Evolutionary conservation across 2,113 vertebrate species (phyloP).

Genomic region (Miniopterus natalensis): DNA sequence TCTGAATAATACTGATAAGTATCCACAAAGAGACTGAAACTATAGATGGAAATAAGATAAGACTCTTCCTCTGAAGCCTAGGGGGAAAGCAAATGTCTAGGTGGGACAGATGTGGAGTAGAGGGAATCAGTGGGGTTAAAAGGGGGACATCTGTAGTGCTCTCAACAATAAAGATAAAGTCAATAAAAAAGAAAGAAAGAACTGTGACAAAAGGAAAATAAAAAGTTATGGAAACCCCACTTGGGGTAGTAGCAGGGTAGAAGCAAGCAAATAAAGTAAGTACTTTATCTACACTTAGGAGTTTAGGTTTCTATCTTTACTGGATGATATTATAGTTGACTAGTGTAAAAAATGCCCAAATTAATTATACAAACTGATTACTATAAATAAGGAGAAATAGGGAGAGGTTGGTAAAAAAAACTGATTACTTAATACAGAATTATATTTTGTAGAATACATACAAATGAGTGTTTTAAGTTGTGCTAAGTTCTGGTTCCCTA

Average conservation of each 20-base stretch:
- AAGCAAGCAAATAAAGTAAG: background rate
- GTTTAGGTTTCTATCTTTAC: background rate
- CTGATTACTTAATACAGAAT: background rate
- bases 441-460: background rate
- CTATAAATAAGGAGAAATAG: background rate
- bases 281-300: background rate
- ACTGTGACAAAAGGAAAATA: no score
- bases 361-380: background rate
- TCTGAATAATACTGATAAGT: background rate
- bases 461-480: background rate
- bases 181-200: no score
- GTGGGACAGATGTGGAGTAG: no score
- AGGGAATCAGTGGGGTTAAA: no score
- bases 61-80: background rate
- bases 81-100: background rate
- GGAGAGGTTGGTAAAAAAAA: background rate
- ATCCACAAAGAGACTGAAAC: background rate
- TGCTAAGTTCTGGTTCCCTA: background rate
- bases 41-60: background rate
- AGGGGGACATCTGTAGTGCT: no score
- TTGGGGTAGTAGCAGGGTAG: no score
- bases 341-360: background rate
- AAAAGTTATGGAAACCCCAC: background rate
- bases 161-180: no score
- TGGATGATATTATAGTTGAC: background rate